Evolutionary conservation across 2,797 vertebrate genomes (phyloP).

Genomic region (Hafferia zeledoni): DNA sequence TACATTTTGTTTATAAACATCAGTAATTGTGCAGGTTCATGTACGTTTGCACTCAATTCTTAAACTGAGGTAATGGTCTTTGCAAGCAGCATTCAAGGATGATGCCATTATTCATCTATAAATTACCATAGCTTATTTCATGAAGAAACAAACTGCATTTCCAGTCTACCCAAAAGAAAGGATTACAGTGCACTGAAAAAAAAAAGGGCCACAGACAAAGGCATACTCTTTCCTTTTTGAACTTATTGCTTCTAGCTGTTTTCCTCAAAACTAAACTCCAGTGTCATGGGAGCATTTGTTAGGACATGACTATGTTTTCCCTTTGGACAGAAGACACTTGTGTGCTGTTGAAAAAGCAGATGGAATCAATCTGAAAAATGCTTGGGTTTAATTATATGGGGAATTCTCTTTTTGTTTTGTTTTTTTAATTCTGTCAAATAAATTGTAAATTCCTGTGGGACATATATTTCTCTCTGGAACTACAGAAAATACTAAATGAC

Average conservation of each 20-base stretch:
- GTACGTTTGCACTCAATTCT: not conserved
- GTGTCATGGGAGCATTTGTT: not conserved
- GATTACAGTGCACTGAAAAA: not conserved
- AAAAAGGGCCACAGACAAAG: not conserved
- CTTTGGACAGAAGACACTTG: not conserved
- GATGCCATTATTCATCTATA: not conserved
- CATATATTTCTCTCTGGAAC: not conserved
- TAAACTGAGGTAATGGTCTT: not conserved
- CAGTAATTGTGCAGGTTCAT: not conserved
- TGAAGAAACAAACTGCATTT: not conserved
- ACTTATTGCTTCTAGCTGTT: not conserved
- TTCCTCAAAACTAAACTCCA: not conserved
- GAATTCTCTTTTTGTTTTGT: not conserved
- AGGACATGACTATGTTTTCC: not conserved
- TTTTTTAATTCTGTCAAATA: constrained; percentile 6
- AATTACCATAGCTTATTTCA: not conserved
- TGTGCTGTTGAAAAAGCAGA: constrained; percentile 32
- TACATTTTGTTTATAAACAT: not conserved
- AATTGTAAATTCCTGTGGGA: not conserved
- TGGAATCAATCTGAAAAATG: constrained; percentile 35
- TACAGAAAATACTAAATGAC: not conserved
- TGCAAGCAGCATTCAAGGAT: not conserved
- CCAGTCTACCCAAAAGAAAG: not conserved
- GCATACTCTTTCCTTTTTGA: not conserved
- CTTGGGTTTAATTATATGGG: not conserved